Evolutionary conservation across 2,113 vertebrate genomes (phyloP), one percentile per base, ranked within the genome.

Genomic region (Notarius quadriscutis): DNA sequence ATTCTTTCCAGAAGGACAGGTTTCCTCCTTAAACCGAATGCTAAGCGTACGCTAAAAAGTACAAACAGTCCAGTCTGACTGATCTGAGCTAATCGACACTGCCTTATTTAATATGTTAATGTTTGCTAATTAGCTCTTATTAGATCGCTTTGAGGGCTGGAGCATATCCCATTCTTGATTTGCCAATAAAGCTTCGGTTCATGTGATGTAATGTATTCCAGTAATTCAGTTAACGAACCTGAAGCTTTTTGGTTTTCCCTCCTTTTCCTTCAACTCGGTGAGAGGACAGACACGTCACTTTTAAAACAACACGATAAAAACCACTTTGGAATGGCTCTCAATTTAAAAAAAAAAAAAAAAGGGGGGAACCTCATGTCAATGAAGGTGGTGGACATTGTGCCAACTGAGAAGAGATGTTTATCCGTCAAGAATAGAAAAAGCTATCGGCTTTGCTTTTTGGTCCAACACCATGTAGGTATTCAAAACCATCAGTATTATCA

Each of bases 401-500:
- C 65, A 77, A 60, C 34, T 55, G 57, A 63, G 57, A 67, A 85
- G 65, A 17, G 50, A 27, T 53, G 48, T 53, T 79, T 55, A 80
- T 84, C 82, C 53, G 84, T 34, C 34, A 86, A 65, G 30, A 71
- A 63, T 60, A 77, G 74, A n/a, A 77, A 77, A 27, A 7, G 74
- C 75, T 55, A 7, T n/a, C 7, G 92, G 89, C 91, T 93, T 90
- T 89, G 90, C 88, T 90, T 83, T 34, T 88, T 88, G 90, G 81
- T 91, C 79, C 84, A 67, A 58, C 91, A 90, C 89, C 78, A 89
- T 90, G 87, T 81, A 91, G 91, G 90, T 91, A 82, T 90, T 89
- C 81, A 83, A 80, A 89, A 88, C 93, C 87, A 90, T 92, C 94
- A 95, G 93, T 95, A 94, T 95, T 95, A 93, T 89, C 89, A 71